These are phyloP conservation scores for Rhabdomys pumilio DNA, from an alignment of 2,797 vertebrate species.

Conservation along the genomic window DNA sequence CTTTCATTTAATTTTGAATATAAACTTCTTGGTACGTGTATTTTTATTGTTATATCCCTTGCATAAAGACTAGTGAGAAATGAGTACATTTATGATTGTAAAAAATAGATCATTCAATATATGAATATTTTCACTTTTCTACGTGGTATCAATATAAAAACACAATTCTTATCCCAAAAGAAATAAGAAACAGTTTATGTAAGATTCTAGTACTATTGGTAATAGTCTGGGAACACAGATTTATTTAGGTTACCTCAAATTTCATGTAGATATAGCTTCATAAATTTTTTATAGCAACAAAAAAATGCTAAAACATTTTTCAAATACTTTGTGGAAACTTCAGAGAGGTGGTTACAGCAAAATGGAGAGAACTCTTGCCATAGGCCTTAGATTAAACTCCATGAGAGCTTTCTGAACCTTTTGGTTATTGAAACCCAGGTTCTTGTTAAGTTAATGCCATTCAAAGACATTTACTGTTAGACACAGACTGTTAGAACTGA, in stretches of 20 bases:
- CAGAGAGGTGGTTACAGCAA: background rate
- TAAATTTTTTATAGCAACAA: background rate
- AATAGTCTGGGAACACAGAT: background rate
- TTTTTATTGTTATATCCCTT: background rate
- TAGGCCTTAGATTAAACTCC: background rate
- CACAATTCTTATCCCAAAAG: no score
- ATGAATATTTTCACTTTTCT: background rate
- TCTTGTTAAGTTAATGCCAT: background rate
- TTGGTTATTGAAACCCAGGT: background rate
- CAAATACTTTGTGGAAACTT: background rate
- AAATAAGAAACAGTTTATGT: background rate
- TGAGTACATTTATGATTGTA: background rate
- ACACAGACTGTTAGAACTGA: background rate
- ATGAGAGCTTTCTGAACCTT: background rate
- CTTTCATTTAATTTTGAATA: background rate
- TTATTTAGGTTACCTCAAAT: background rate
- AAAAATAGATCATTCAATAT: background rate
- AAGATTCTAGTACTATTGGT: no score
- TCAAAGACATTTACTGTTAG: no score
- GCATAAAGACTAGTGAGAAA: background rate
- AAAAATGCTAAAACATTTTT: background rate
- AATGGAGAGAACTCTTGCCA: background rate
- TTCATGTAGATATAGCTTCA: background rate
- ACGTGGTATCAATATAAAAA: background rate
- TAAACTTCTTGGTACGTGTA: background rate